These are phyloP conservation scores for Tetranychus piercei DNA, from an alignment of 2,888 invertebrate genomes.

Conservation along the genomic window DNA sequence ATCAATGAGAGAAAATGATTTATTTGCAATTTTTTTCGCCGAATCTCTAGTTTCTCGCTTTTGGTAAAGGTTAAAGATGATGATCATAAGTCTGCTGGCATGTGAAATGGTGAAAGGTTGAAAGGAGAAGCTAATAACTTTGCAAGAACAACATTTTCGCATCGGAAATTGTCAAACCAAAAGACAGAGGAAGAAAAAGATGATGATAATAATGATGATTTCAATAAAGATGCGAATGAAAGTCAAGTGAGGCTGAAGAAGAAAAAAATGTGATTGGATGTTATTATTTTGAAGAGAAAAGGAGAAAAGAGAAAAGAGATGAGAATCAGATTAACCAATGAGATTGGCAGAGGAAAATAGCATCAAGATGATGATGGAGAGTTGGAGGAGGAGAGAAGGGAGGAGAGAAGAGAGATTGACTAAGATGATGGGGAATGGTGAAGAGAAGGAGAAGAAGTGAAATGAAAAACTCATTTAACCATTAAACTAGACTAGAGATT, in stretches of 20 bases:
- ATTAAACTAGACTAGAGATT: neutral
- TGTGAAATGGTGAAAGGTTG: neutral
- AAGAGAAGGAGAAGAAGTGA: conserved; percentile 6
- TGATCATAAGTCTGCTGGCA: neutral
- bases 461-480: neutral
- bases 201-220: neutral
- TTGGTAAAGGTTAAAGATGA: too few relatives aligned
- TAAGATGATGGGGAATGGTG: neutral
- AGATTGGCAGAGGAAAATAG: neutral
- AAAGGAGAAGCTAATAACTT: neutral
- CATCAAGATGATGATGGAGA: neutral
- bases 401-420: conserved; percentile 13
- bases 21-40: too few relatives aligned
- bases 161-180: neutral
- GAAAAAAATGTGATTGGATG: neutral
- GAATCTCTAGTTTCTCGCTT: too few relatives aligned
- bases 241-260: neutral
- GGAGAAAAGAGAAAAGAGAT: neutral
- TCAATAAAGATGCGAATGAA: neutral
- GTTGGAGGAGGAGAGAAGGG: conserved; percentile 5
- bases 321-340: neutral
- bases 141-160: neutral
- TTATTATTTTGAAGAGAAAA: neutral
- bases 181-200: neutral
- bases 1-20: too few relatives aligned